Conservation (phyloP, 2,797 vertebrate species). For the Pagetopsis macropterus region DNA sequence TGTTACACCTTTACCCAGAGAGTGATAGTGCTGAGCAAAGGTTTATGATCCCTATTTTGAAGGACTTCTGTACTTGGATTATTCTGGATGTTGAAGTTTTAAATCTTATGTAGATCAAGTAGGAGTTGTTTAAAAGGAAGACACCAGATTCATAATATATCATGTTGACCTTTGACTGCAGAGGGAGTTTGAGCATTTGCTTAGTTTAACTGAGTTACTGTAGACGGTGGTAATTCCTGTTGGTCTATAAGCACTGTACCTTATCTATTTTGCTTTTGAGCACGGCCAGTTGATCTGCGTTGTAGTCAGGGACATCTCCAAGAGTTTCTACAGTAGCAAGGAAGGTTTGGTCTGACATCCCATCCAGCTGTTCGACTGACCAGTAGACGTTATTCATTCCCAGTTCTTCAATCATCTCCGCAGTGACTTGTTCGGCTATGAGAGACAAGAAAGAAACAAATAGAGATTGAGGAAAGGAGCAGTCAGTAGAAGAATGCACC, state of each 20-base stretch:
- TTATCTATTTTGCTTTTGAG: slow-evolving; percentile 65
- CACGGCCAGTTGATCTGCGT: slow-evolving; percentile 61
- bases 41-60: neutral
- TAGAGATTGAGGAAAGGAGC: neutral
- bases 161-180: neutral
- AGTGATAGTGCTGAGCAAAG: neutral
- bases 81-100: neutral
- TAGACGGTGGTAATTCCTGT: neutral
- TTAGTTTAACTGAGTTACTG: neutral
- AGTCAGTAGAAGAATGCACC: neutral
- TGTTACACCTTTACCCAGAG: neutral
- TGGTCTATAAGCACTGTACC: slow-evolving; percentile 53
- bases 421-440: slow-evolving; percentile 48
- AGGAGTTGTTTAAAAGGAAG: too few relatives aligned
- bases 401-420: slow-evolving; percentile 60
- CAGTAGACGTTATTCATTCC: slow-evolving; percentile 65
- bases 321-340: slow-evolving; percentile 54
- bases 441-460: slow-evolving; percentile 4
- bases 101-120: neutral
- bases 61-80: neutral
- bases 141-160: neutral
- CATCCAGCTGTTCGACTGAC: slow-evolving; percentile 58
- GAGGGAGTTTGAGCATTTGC: too few relatives aligned
- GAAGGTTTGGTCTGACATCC: slow-evolving; percentile 66
- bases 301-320: slow-evolving; percentile 61